A percentile compares a stretch with the other conserved stretches of the same genome.
phyloP scores from a whole-genome alignment of 2,888 invertebrate species.

The Phortica magna region DNA sequence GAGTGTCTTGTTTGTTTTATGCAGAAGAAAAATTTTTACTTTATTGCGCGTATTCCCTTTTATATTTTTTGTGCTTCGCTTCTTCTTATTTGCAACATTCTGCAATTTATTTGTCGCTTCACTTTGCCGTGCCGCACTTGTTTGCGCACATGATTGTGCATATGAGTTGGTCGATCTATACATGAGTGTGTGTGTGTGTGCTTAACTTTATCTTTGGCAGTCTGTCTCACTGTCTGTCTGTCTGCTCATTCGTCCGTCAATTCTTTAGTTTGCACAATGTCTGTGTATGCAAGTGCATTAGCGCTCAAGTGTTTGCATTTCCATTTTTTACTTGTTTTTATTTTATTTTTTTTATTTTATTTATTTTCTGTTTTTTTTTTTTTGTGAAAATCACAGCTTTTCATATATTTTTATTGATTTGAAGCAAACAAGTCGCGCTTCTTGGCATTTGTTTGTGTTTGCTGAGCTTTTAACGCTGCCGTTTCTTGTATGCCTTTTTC shows the following conservation, averaged over 20 bases:
- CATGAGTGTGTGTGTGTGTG: constrained; percentile 1
- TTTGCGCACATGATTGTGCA: constrained; percentile 61
- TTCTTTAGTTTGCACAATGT: constrained; percentile 5
- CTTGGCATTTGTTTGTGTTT: constrained; percentile 6
- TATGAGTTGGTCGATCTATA: constrained; percentile 48
- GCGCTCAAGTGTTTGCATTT: constrained; percentile 52
- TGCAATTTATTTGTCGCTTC: constrained; percentile 38
- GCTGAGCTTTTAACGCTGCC: neutral
- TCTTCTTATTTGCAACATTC: constrained; percentile 57
- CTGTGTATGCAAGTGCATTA: constrained; percentile 52
- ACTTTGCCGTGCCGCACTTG: constrained; percentile 25
- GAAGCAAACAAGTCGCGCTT: constrained; percentile 53
- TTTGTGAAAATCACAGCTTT: neutral
- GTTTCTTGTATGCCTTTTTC: neutral
- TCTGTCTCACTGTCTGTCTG: constrained; percentile 34
- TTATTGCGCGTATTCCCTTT: neutral
- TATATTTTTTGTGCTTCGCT: constrained; percentile 23
- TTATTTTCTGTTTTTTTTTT: constrained; percentile 34
- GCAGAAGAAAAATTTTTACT: constrained; percentile 4
- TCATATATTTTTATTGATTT: constrained; percentile 47
- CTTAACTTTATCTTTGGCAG: constrained; percentile 21
- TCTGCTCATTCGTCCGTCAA: constrained; percentile 8
- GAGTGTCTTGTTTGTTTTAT: constrained; percentile 30
- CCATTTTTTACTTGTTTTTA: constrained; percentile 48
- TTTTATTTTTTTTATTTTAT: constrained; percentile 44